A percentile compares a stretch with the other conserved stretches of the same genome.
Evolutionary conservation across 2,113 vertebrate genomes (phyloP).

Genomic region (Chunga burmeisteri): DNA sequence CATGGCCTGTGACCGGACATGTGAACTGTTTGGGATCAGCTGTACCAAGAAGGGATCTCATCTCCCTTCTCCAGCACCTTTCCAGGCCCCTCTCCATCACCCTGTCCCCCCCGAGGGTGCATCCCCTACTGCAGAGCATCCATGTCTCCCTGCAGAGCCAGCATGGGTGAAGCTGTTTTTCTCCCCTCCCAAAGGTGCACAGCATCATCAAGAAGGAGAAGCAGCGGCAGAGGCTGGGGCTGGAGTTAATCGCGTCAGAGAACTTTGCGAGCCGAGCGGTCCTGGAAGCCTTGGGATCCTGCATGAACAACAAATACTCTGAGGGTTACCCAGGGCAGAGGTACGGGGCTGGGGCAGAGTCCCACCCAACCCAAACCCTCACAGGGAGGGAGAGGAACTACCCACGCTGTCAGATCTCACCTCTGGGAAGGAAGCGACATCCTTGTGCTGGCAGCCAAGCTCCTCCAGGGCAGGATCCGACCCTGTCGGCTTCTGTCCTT

Average conservation of each 20-base stretch:
- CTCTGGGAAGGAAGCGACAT: not conserved
- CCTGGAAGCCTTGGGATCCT: conserved; percentile 95
- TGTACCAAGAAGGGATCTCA: not conserved
- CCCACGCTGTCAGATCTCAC: not conserved
- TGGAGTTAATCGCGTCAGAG: conserved; percentile 95
- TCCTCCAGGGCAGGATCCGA: not conserved
- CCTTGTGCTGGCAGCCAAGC: not conserved
- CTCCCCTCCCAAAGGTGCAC: conserved; percentile 79
- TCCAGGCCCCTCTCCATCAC: not conserved
- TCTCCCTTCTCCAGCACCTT: not conserved
- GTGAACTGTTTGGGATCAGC: not conserved
- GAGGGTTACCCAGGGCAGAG: conserved; percentile 97
- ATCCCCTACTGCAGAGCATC: not conserved
- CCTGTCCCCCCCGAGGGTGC: not conserved
- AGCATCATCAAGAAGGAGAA: conserved; percentile 94
- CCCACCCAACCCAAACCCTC: not conserved
- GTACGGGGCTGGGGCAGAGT: conserved; percentile 54
- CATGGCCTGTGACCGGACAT: not conserved
- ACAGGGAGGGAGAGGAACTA: not conserved
- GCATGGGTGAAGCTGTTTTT: not conserved
- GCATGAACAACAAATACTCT: conserved; percentile 98
- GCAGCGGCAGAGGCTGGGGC: conserved; percentile 84
- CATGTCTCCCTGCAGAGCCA: not conserved
- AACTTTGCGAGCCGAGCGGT: conserved; percentile 96
- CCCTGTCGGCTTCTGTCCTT: not conserved